A percentile compares a stretch with the other conserved stretches of the same genome.
These are phyloP conservation scores for Bambusicola thoracicus DNA, from an alignment of 2,113 vertebrate genomes.

Conservation along the genomic window DNA sequence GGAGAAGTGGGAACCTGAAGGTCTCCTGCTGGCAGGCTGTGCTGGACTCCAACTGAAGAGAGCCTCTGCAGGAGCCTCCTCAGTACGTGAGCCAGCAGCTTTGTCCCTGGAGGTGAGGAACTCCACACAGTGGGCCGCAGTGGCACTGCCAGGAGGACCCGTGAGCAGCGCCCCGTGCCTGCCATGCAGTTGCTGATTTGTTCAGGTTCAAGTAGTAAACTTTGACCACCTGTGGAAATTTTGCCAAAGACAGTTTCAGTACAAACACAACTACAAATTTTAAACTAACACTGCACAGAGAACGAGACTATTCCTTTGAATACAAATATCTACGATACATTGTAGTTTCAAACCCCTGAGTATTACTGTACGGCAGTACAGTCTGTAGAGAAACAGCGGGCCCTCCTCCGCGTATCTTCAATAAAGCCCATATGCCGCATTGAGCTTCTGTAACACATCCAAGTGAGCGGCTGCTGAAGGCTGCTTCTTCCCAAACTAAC, in stretches of 20 bases:
- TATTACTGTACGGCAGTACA: slow-evolving; percentile 80
- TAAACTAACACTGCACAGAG: slow-evolving; percentile 82
- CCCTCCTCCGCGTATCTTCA: slow-evolving; percentile 65
- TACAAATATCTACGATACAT: slow-evolving; percentile 76
- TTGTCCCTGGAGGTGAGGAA: neutral
- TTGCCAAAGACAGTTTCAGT: slow-evolving; percentile 76
- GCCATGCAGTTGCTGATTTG: slow-evolving; percentile 61
- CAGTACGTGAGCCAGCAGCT: neutral
- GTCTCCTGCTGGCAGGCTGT: neutral
- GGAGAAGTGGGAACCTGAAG: neutral
- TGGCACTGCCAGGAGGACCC: neutral
- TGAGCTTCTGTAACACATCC: slow-evolving; percentile 60
- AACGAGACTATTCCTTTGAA: slow-evolving; percentile 74
- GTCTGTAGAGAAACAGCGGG: slow-evolving; percentile 71
- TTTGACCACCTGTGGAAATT: slow-evolving; percentile 82
- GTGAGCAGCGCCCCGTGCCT: slow-evolving; percentile 18
- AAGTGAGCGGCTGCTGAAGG: slow-evolving; percentile 43
- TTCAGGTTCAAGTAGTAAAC: slow-evolving; percentile 83
- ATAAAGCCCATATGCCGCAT: slow-evolving; percentile 32
- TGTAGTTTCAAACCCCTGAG: slow-evolving; percentile 83
- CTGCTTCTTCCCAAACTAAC: slow-evolving; percentile 16
- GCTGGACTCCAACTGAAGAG: neutral
- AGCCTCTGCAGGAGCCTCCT: neutral
- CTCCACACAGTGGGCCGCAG: neutral
- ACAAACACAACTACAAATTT: slow-evolving; percentile 74